Evolutionary conservation across 2,888 invertebrate genomes (phyloP).

Genomic region (Steromphala cineraria): DNA sequence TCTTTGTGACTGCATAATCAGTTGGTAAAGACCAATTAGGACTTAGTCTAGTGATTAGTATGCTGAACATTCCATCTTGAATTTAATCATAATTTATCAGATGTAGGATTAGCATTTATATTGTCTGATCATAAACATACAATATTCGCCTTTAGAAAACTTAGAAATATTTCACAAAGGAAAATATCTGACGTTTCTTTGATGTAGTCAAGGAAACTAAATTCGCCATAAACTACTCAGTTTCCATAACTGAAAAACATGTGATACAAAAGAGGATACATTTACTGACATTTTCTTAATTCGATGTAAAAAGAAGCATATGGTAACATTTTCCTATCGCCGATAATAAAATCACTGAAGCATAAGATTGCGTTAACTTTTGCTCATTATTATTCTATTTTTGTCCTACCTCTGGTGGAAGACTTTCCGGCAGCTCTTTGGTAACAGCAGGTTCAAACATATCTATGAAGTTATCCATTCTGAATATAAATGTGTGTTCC

Average conservation of each 20-base stretch:
- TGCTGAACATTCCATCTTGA: too few relatives aligned
- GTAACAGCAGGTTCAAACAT: conserved; percentile 83
- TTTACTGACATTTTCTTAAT: neutral
- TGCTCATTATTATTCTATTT: neutral
- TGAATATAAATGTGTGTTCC: conserved; percentile 9
- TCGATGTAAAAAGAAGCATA: neutral
- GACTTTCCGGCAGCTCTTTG: conserved; percentile 60
- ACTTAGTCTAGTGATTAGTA: too few relatives aligned
- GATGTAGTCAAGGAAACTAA: neutral
- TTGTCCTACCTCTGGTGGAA: conserved; percentile 69
- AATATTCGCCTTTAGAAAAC: too few relatives aligned
- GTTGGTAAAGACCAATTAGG: too few relatives aligned
- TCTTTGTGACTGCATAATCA: too few relatives aligned
- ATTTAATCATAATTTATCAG: too few relatives aligned
- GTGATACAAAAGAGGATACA: too few relatives aligned
- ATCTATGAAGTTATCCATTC: conserved; percentile 89
- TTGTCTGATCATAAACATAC: too few relatives aligned
- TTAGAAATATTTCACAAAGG: too few relatives aligned
- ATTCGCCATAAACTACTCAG: neutral
- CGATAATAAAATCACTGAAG: neutral
- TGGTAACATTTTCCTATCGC: neutral
- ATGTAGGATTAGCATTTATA: too few relatives aligned
- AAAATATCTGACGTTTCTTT: neutral
- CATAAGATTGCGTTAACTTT: neutral
- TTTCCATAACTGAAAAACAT: too few relatives aligned